Conservation (phyloP, 2,888 invertebrate species). For the Ormyrus pomaceus region DNA sequence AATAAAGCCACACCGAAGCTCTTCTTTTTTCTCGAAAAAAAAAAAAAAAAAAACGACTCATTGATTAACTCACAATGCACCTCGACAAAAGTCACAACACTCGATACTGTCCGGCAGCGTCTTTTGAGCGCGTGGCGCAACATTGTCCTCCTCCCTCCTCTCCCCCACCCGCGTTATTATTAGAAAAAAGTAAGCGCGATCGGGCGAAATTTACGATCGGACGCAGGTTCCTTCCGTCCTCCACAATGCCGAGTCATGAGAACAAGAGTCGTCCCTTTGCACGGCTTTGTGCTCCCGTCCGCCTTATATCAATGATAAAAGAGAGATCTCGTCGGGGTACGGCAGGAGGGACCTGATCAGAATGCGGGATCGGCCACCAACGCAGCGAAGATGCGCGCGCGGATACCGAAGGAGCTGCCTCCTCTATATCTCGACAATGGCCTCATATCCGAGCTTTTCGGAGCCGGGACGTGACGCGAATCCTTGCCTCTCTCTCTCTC, state of each 20-base stretch:
- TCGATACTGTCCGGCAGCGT: too few relatives aligned
- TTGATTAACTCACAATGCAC: too few relatives aligned
- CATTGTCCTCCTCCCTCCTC: neutral
- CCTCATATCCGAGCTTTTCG: neutral
- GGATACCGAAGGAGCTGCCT: neutral
- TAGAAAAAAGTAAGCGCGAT: neutral
- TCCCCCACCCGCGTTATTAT: conserved; percentile 7
- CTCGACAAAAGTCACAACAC: too few relatives aligned
- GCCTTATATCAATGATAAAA: conserved; percentile 16
- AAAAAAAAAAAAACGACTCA: too few relatives aligned
- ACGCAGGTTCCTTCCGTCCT: conserved; percentile 22
- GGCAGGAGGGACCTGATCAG: conserved; percentile 16
- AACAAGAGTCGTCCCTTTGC: conserved; percentile 5
- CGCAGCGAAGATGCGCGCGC: conserved; percentile 1
- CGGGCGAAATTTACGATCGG: conserved; percentile 2
- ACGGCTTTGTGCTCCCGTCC: neutral
- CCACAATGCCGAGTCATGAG: neutral
- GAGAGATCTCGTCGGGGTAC: conserved; percentile 8
- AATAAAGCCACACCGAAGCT: too few relatives aligned
- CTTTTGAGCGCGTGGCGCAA: too few relatives aligned
- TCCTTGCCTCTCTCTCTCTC: neutral
- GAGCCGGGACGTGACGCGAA: conserved; percentile 22
- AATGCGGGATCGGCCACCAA: conserved; percentile 43
- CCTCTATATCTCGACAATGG: neutral
- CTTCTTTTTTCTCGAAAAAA: too few relatives aligned